Base-by-base conservation (phyloP, 1,140 invertebrate species). In the Cydia fagiglandana region DNA sequence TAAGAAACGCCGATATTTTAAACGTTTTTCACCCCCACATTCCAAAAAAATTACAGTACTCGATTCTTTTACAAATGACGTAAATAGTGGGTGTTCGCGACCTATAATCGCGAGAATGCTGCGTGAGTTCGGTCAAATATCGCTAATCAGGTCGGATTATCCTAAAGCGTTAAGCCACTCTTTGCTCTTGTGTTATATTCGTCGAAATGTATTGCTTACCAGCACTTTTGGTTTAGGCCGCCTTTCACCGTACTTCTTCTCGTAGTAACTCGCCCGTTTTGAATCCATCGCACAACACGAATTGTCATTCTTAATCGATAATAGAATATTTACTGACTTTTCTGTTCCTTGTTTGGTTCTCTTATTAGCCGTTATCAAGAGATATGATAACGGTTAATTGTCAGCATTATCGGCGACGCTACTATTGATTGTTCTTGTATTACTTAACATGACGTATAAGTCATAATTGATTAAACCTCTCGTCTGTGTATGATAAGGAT, bases 181-280 rank as follows among this genome's bases (percentile, higher is more conserved):
- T 15, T 50, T 45, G 13, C 10, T 45, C 10, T 1, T 45, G 10
- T 13, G 6, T 9, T 2, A 20, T 9, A 61, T 61, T 5, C n/a
- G 56, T 56, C 2, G 9, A 24, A 24, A 17, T 41, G 2, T 38
- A 70, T 4, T n/a, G 45, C 66, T 70, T 70, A 70, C 66, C 34
- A 41, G 7, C 9, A 70, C 13, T 38, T 70, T 70, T n/a, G 24
- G 64, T 17, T 45, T 17, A 9, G 24, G 73, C 30, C 76, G 10
- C 56, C 15, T 20, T 13, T 78, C 78, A 7, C 84, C 80, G 61
- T 84, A 83, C 70, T 78, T 83, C 28, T 74, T 77, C 53, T 83
- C 83, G 73, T 81, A 83, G 61, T 83, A 84, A 75, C 79, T 86
- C 47, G 53, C 47, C 17, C 73, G 38, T 73, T 30, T 47, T 24